Percentiles rank a stretch among this genome's conserved stretches.
Evolutionary conservation across 2,888 invertebrate species (phyloP).

Genomic region (Nebria salina): DNA sequence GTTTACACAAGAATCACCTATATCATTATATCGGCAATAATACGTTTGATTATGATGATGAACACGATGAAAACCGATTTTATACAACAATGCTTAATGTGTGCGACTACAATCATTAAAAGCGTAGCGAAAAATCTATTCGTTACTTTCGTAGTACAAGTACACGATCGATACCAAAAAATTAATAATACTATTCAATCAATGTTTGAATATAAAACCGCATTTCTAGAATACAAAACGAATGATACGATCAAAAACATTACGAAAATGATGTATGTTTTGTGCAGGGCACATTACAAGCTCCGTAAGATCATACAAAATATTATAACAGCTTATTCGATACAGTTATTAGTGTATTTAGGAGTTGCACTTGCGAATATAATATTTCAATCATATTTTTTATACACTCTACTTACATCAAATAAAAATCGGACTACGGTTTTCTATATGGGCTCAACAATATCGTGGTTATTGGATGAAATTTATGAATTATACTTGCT

Average conservation of each 20-base stretch:
- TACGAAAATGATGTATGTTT: conserved; percentile 50
- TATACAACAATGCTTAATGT: conserved; percentile 50
- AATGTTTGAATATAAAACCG: conserved; percentile 38
- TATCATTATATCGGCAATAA: conserved; percentile 48
- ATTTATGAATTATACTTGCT: conserved; percentile 53
- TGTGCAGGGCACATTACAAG: conserved; percentile 55
- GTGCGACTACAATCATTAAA: conserved; percentile 52
- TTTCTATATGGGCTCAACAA: conserved; percentile 49
- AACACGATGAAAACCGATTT: conserved; percentile 50
- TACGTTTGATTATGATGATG: conserved; percentile 49
- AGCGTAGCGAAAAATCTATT: conserved; percentile 54
- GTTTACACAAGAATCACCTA: conserved; percentile 46
- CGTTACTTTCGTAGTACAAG: conserved; percentile 51
- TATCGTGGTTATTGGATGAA: conserved; percentile 54
- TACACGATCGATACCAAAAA: conserved; percentile 51
- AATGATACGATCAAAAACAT: conserved; percentile 42
- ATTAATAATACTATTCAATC: conserved; percentile 51
- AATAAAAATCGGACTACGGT: conserved; percentile 40
- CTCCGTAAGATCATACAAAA: conserved; percentile 52
- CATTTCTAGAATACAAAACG: conserved; percentile 18
- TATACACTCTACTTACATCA: conserved; percentile 52
- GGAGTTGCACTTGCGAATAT: conserved; percentile 52
- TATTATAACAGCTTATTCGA: conserved; percentile 53
- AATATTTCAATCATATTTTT: conserved; percentile 54
- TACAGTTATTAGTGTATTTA: conserved; percentile 52